phyloP scores from a whole-genome alignment of 2,888 invertebrate species.

The Drosophila yooni region DNA sequence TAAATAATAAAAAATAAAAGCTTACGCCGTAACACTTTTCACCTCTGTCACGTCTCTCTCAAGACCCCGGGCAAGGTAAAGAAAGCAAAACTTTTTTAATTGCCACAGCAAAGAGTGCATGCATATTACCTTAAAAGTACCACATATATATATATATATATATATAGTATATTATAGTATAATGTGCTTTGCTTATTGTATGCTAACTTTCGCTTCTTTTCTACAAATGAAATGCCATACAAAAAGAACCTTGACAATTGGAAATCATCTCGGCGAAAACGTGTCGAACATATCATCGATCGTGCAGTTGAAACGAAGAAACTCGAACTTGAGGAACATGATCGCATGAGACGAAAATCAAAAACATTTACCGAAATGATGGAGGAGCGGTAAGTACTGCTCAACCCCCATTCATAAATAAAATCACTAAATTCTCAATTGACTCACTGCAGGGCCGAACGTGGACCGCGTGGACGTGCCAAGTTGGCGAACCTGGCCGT shows the following conservation, averaged over 20 bases:
- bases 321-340: conserved; percentile 91
- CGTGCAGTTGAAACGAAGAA: conserved; percentile 95
- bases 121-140: conserved; percentile 9
- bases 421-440: conserved; percentile 1
- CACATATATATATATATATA: conserved; percentile 10
- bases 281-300: conserved; percentile 95
- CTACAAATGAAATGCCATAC: conserved; percentile 24
- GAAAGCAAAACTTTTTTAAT: conserved; percentile 69
- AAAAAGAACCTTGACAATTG: conserved; percentile 95
- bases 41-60: conserved; percentile 67
- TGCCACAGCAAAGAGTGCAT: conserved; percentile 39
- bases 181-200: conserved; percentile 47
- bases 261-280: conserved; percentile 96
- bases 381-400: conserved; percentile 90
- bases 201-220: conserved; percentile 71
- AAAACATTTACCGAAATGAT: conserved; percentile 98
- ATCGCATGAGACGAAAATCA: conserved; percentile 90
- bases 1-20: conserved; percentile 28
- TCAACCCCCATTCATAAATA: not conserved
- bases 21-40: conserved; percentile 44
- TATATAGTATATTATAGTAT: conserved; percentile 20
- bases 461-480: conserved; percentile 86
- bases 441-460: conserved; percentile 75
- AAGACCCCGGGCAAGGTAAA: conserved; percentile 30
- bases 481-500: conserved; percentile 88